Percentiles rank a stretch among this genome's conserved stretches.
Evolutionary conservation across 2,113 vertebrate genomes (phyloP).

Genomic region (Myiozetetes cayanensis): DNA sequence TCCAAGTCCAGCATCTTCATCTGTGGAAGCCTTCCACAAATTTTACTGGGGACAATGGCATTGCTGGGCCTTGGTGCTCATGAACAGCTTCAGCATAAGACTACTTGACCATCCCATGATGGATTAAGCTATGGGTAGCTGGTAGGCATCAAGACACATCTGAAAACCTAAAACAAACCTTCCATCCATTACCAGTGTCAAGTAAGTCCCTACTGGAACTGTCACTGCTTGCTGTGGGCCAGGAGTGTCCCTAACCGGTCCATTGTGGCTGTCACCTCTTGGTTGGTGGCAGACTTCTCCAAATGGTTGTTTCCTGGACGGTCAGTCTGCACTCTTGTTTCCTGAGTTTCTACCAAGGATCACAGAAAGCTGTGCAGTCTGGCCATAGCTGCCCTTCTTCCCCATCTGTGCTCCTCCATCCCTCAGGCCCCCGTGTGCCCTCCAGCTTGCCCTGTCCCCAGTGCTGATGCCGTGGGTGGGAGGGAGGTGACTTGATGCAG

Average conservation of each 20-base stretch:
- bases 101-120: not conserved
- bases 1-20: not conserved
- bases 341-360: not conserved
- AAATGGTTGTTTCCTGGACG: not conserved
- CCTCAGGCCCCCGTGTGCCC: not conserved
- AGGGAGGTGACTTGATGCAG: not conserved
- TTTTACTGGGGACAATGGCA: not conserved
- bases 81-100: not conserved
- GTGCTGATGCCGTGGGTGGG: not conserved
- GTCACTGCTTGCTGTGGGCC: rapidly evolving
- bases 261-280: not conserved
- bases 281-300: not conserved
- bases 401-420: rapidly evolving
- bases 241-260: not conserved
- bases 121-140: not conserved
- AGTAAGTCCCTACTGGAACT: not conserved
- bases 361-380: not conserved
- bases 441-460: not conserved
- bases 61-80: not conserved
- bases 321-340: not conserved
- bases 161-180: not conserved
- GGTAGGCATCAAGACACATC: not conserved
- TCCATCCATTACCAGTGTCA: not conserved
- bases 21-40: not conserved
- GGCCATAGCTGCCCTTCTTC: not conserved